A percentile compares a stretch with the other conserved stretches of the same genome.
phyloP scores from a whole-genome alignment of 2,113 vertebrate genomes.

The Dipodomys ordii region DNA sequence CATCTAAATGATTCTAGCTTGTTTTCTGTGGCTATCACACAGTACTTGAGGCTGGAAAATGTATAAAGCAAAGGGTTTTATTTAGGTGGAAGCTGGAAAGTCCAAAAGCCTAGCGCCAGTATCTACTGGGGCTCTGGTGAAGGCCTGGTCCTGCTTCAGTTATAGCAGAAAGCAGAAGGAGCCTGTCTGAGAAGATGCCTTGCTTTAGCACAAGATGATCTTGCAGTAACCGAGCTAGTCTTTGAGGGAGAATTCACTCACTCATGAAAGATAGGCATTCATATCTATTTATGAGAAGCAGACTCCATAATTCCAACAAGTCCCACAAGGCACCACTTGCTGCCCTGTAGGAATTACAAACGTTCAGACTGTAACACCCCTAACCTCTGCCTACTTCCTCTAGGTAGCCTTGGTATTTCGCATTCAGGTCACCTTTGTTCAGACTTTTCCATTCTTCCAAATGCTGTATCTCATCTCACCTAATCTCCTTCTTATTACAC shows the following conservation, averaged over 20 bases:
- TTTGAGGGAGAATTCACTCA: neutral
- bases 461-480: no score
- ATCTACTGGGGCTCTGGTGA: neutral
- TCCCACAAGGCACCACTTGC: neutral
- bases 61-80: neutral
- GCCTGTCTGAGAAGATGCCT: neutral
- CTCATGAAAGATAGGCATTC: neutral
- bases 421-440: neutral
- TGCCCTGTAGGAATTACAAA: neutral
- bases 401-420: neutral
- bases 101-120: no score
- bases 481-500: neutral
- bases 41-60: neutral
- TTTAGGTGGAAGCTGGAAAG: neutral
- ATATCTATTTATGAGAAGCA: neutral
- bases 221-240: no score
- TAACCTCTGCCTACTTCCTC: neutral
- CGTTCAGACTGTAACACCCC: neutral
- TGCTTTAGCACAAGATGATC: neutral
- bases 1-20: neutral
- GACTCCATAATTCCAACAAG: neutral
- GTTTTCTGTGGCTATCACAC: neutral
- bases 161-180: neutral
- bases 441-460: no score
- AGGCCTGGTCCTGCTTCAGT: neutral